Evolutionary conservation across 2,888 invertebrate genomes (phyloP).

Genomic region (Epinotia bilunana): DNA sequence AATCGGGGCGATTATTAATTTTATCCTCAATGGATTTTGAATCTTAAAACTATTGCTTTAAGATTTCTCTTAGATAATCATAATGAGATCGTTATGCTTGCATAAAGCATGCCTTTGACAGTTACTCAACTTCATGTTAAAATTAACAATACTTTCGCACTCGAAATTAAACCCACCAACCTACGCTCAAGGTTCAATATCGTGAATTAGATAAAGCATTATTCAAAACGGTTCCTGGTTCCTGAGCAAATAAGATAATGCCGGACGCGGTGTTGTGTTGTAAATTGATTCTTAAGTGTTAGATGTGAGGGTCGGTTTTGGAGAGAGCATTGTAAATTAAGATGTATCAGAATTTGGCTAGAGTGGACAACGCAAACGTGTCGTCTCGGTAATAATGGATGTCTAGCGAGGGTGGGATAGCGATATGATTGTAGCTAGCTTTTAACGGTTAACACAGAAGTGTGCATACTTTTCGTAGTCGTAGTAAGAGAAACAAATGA

Average conservation of each 20-base stretch:
- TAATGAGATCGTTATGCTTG: slow-evolving; percentile 46
- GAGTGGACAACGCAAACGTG: slow-evolving; percentile 28
- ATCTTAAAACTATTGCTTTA: background rate
- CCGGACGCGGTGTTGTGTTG: slow-evolving; percentile 51
- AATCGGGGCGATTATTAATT: slow-evolving; percentile 3
- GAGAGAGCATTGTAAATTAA: slow-evolving; percentile 12
- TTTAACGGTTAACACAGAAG: background rate
- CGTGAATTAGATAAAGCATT: slow-evolving; percentile 49
- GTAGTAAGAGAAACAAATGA: too few relatives aligned
- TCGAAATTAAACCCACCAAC: slow-evolving; percentile 44
- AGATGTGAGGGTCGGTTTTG: background rate
- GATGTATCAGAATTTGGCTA: slow-evolving; percentile 17
- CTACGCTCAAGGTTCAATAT: slow-evolving; percentile 44
- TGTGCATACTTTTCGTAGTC: background rate
- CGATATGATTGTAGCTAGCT: background rate
- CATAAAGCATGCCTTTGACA: slow-evolving; percentile 63
- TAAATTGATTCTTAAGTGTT: slow-evolving; percentile 46
- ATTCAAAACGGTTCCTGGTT: slow-evolving; percentile 56
- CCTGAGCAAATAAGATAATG: slow-evolving; percentile 69
- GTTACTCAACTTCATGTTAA: slow-evolving; percentile 57
- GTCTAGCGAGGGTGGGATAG: slow-evolving; percentile 18
- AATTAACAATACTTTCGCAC: slow-evolving; percentile 42
- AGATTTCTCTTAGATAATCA: slow-evolving; percentile 5
- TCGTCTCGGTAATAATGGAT: slow-evolving; percentile 22
- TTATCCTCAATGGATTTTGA: background rate